Conservation (phyloP, 92 coral and sea anemone genomes). For the Bergia puertoricense region DNA sequence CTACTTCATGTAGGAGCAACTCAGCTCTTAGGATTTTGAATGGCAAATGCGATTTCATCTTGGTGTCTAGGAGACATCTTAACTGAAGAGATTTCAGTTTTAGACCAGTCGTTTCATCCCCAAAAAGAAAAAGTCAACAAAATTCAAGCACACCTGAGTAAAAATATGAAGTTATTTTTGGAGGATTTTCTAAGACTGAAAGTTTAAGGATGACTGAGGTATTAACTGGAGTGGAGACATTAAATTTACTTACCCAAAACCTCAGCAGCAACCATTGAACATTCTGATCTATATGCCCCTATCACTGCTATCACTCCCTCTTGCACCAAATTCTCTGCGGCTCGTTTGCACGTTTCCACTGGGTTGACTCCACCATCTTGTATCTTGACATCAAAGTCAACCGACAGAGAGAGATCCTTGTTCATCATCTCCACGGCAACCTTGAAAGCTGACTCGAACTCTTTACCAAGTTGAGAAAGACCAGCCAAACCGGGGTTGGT, state of each 20-base stretch:
- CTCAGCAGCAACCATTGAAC: slow-evolving; percentile 86
- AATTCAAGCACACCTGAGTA: background rate
- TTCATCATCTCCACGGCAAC: slow-evolving; percentile 97
- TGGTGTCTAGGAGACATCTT: no score
- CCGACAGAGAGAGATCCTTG: slow-evolving; percentile 83
- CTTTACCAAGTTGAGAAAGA: slow-evolving; percentile 85
- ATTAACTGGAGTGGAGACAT: background rate
- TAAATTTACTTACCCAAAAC: slow-evolving; percentile 70
- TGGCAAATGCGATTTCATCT: no score
- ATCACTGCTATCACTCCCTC: slow-evolving; percentile 94
- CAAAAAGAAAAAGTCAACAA: no score
- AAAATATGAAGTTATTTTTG: background rate
- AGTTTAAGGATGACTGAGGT: background rate
- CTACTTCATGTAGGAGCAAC: no score
- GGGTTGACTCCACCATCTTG: slow-evolving; percentile 86
- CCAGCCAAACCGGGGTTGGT: slow-evolving; percentile 87
- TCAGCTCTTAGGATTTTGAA: no score
- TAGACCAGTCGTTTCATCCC: no score
- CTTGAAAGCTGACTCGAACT: slow-evolving; percentile 83
- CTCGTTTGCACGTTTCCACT: slow-evolving; percentile 72
- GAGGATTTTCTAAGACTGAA: background rate
- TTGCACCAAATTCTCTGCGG: slow-evolving; percentile 84
- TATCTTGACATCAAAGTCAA: slow-evolving; percentile 86
- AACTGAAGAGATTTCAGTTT: no score
- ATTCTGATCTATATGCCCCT: slow-evolving; percentile 92